Conservation (phyloP, 2,797 vertebrate genomes). For the Alcedo atthis region DNA sequence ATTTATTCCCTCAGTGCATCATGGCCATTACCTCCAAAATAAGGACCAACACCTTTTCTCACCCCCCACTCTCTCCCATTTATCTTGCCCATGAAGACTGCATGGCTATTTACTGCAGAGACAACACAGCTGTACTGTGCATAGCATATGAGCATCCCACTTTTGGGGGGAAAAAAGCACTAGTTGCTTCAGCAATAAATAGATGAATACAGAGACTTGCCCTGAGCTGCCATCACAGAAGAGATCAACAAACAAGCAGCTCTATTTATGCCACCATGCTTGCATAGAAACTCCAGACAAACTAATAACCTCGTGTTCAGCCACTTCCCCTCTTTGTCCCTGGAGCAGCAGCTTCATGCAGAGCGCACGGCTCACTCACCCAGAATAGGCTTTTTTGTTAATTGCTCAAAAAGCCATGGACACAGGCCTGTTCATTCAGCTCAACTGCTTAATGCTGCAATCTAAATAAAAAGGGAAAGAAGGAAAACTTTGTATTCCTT, state of each 20-base stretch:
- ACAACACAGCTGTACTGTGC: background rate
- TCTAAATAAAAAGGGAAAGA: background rate
- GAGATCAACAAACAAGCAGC: background rate
- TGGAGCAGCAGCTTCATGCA: background rate
- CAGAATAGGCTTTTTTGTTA: background rate
- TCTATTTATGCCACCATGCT: background rate
- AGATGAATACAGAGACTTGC: slow-evolving; percentile 14
- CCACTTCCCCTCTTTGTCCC: background rate
- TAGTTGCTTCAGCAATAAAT: background rate
- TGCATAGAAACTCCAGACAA: background rate
- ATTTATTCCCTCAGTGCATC: background rate
- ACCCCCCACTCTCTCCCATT: background rate
- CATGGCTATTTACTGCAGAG: background rate
- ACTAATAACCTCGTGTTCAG: background rate
- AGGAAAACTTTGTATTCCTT: slow-evolving; percentile 27
- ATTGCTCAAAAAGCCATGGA: accelerated
- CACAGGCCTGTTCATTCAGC: slow-evolving; percentile 27
- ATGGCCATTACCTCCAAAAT: background rate
- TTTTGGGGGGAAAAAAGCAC: background rate
- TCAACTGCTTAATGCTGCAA: background rate
- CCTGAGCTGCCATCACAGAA: background rate
- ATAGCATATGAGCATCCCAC: accelerated
- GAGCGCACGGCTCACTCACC: background rate
- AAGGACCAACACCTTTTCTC: background rate
- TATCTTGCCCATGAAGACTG: background rate